Conservation (phyloP, 30 jellyfish, hydroid and myxozoan genomes). For the Pelagia noctiluca region DNA sequence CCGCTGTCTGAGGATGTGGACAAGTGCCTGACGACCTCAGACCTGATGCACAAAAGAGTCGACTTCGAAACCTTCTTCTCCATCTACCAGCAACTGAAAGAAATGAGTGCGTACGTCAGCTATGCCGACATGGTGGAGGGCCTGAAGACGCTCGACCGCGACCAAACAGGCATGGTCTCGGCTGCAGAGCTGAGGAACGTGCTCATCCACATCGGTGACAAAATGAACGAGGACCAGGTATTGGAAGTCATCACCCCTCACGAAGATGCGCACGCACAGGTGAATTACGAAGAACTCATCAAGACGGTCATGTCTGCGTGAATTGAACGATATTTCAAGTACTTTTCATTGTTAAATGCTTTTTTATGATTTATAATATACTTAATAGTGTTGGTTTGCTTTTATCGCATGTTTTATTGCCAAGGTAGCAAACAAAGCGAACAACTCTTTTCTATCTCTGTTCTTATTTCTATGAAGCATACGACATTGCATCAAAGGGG, state of each 20-base stretch:
- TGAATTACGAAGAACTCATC: slow-evolving; percentile 1
- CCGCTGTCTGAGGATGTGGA: slow-evolving; percentile 87
- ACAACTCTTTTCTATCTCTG: too few species aligned
- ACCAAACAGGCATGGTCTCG: slow-evolving; percentile 81
- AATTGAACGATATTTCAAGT: too few species aligned
- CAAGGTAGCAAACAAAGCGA: too few species aligned
- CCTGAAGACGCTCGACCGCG: slow-evolving; percentile 89
- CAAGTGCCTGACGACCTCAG: slow-evolving; percentile 83
- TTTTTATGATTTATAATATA: too few species aligned
- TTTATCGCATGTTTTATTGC: too few species aligned
- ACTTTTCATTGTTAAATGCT: too few species aligned
- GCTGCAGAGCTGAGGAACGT: slow-evolving; percentile 91
- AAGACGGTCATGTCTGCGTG: slow-evolving; percentile 4
- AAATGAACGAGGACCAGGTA: slow-evolving; percentile 90
- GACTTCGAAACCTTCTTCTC: slow-evolving; percentile 90
- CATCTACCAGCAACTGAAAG: slow-evolving; percentile 80
- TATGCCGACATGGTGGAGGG: slow-evolving; percentile 96
- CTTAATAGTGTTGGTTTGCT: too few species aligned
- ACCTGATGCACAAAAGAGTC: slow-evolving; percentile 75
- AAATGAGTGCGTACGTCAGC: slow-evolving; percentile 71
- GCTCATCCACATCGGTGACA: slow-evolving; percentile 90
- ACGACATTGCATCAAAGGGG: too few species aligned
- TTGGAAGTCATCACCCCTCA: slow-evolving; percentile 77
- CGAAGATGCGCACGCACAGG: slow-evolving; percentile 71
- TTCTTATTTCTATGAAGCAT: too few species aligned